Base-by-base conservation (phyloP, 2,888 invertebrate species). In the Brassicogethes aeneus region DNA sequence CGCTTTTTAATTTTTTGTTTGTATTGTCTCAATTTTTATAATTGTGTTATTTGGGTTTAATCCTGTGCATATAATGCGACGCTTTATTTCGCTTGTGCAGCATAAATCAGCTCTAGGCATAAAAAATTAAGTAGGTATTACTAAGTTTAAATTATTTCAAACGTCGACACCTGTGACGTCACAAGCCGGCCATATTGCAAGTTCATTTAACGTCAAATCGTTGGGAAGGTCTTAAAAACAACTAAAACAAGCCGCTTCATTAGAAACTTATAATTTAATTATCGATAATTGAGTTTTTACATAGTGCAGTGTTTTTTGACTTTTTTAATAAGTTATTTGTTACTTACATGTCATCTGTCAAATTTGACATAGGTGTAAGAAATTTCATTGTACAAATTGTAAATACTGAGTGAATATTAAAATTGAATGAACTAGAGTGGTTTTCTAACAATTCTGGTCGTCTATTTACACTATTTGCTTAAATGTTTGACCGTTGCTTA, bases 161-260 rank as follows among this genome's bases (percentile, higher is more conserved):
- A 43, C 45, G 47, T 46, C 54, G 54, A 53, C 54, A 52, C 36
- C 39, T 50, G 46, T 55, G 56, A 58, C 57, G 56, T 56, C 56
- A 56, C 47, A 39, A 41, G 55, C 52, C 60, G 57, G 62, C 63
- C 63, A 63, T 63, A 59, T 63, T 63, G 63, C 50, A 52, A 50
- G 51, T 53, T 40, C 47, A n/a, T 45, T 48, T 46, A 54, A 54
- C 55, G 56, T 58, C 59, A 60, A 56, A 50, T 44, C 47, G 45
- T 53, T 54, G 59, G 54, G 55, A 60, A 61, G 61, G 57, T 62
- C 54, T 56, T 47, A 57, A 54, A 57, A 51, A 47, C 45, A 33
- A 50, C 46, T 47, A 5, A 47, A 50, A 52, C 50, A 52, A 42
- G 43, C 48, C 40, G 48, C 56, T 55, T 55, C 57, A 48, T 51